phyloP scores from a whole-genome alignment of 2,888 invertebrate genomes.

The Eristalinus sepulchralis region DNA sequence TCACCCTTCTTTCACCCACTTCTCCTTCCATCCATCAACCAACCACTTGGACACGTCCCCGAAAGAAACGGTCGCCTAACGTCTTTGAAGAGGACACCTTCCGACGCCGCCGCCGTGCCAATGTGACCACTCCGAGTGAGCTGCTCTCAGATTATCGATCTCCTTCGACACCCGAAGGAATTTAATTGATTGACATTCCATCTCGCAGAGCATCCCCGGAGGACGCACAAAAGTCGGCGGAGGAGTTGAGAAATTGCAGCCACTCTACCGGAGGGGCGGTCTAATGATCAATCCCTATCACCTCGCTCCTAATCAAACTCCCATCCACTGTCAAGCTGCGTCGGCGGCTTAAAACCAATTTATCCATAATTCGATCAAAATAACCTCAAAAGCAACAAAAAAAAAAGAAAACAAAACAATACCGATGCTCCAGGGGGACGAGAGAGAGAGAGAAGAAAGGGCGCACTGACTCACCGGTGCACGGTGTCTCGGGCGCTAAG shows the following conservation, averaged over 20 bases:
- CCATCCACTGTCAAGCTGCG: background rate
- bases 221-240: background rate
- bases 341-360: conserved; percentile 48
- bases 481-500: conserved; percentile 60
- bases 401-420: conserved; percentile 40
- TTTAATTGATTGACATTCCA: background rate
- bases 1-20: background rate
- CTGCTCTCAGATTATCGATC: background rate
- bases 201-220: background rate
- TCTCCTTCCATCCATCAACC: background rate
- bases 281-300: conserved; percentile 58
- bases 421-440: conserved; percentile 1
- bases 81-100: background rate
- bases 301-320: conserved; percentile 21
- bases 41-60: background rate
- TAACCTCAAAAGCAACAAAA: conserved; percentile 41
- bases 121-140: background rate
- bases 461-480: background rate
- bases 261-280: conserved; percentile 31
- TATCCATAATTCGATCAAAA: conserved; percentile 68
- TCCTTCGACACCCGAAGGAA: background rate
- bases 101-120: background rate
- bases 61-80: background rate
- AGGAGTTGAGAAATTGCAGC: conserved; percentile 52
- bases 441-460: background rate